phyloP scores from a whole-genome alignment of 2,113 vertebrate species.

The Apodemus sylvaticus region DNA sequence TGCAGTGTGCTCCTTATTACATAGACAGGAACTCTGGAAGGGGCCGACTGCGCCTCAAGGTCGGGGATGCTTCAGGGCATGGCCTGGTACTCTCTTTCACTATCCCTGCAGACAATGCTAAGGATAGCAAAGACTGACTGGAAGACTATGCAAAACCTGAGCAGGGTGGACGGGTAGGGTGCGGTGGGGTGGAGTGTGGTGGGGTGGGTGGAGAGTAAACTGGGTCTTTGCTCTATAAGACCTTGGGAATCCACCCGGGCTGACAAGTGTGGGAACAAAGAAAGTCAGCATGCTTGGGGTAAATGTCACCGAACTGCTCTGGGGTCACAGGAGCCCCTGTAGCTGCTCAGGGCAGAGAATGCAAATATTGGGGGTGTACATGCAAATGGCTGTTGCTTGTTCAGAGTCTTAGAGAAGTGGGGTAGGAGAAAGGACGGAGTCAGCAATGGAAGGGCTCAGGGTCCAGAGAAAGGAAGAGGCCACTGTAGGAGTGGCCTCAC shows the following conservation, averaged over 20 bases:
- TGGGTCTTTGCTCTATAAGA: neutral
- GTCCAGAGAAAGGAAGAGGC: neutral
- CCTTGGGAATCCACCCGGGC: neutral
- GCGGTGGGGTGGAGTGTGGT: no score
- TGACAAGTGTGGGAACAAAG: neutral
- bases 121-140: neutral
- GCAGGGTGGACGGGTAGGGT: neutral
- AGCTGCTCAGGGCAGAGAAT: neutral
- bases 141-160: neutral
- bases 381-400: neutral
- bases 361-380: neutral
- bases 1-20: neutral
- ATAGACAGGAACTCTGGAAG: neutral
- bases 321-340: neutral
- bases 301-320: neutral
- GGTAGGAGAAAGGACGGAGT: neutral
- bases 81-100: neutral
- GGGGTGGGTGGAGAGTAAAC: no score
- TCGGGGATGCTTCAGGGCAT: neutral
- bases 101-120: neutral
- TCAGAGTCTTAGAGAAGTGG: neutral
- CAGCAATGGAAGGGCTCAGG: neutral
- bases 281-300: fast-evolving
- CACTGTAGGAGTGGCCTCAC: neutral
- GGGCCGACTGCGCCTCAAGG: neutral